Percentiles rank a stretch among this genome's conserved stretches.
These are phyloP conservation scores for Lymantria monacha DNA, from an alignment of 2,888 invertebrate genomes.

Conservation along the genomic window DNA sequence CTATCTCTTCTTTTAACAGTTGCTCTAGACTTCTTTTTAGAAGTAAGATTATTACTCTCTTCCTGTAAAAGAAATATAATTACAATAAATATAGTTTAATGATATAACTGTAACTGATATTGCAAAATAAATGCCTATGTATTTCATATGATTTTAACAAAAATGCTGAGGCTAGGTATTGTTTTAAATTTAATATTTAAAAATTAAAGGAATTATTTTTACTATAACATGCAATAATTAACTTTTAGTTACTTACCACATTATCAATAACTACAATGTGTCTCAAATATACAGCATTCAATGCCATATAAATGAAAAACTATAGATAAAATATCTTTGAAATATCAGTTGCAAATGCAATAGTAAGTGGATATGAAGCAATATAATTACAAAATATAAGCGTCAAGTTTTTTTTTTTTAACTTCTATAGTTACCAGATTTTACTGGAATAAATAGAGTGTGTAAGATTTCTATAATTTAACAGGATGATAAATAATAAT, in stretches of 20 bases:
- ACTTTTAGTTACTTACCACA: too few species aligned
- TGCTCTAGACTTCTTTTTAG: constrained; percentile 9
- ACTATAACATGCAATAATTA: too few species aligned
- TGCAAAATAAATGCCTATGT: too few species aligned
- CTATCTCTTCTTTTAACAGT: constrained; percentile 51
- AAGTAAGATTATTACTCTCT: not conserved
- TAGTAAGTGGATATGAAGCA: not conserved
- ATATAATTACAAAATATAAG: not conserved
- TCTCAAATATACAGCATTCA: too few species aligned
- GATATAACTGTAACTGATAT: not conserved
- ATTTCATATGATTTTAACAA: too few species aligned
- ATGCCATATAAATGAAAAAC: too few species aligned
- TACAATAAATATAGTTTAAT: not conserved
- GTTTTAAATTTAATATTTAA: too few species aligned
- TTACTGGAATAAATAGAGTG: not conserved
- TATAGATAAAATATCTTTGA: too few species aligned
- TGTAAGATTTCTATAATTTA: not conserved
- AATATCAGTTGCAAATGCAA: not conserved
- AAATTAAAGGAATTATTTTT: too few species aligned
- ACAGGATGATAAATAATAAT: not conserved
- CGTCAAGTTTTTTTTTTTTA: too few species aligned
- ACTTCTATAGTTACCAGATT: not conserved
- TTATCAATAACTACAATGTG: too few species aligned
- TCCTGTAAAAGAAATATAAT: not conserved
- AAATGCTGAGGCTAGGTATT: too few species aligned